Evolutionary conservation across 2,113 vertebrate genomes (phyloP).

Genomic region (Lampris incognitus): DNA sequence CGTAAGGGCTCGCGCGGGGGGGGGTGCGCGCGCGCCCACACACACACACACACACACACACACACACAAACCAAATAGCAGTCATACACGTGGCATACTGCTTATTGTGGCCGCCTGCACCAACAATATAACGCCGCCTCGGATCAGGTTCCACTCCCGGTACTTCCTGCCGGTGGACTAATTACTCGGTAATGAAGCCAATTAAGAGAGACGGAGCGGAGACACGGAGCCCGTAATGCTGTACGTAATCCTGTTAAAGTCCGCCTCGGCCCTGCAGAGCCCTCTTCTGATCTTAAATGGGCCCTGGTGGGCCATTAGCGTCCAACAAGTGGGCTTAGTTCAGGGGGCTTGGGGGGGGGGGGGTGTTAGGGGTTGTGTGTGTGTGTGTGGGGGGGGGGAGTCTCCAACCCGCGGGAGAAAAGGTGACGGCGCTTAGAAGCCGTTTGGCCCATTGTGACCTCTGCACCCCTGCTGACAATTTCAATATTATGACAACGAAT

Average conservation of each 20-base stretch:
- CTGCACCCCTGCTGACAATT: constrained; percentile 35
- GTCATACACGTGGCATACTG: too few relatives aligned
- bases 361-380: not conserved
- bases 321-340: constrained; percentile 52
- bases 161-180: constrained; percentile 42
- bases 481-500: not conserved
- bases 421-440: constrained; percentile 16
- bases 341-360: constrained; percentile 45
- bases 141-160: constrained; percentile 50
- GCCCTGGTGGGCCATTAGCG: constrained; percentile 65
- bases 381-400: not conserved
- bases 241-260: constrained; percentile 56
- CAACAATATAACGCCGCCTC: constrained; percentile 21
- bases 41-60: not conserved
- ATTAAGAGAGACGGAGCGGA: constrained; percentile 63
- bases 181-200: constrained; percentile 69
- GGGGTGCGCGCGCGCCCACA: too few relatives aligned
- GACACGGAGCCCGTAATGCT: constrained; percentile 56
- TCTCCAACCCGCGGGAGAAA: not conserved
- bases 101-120: too few relatives aligned
- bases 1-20: too few relatives aligned
- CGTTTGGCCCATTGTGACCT: constrained; percentile 56
- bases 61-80: constrained; percentile 6
- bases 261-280: constrained; percentile 49
- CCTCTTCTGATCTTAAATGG: constrained; percentile 73